phyloP scores from a whole-genome alignment of 2,113 vertebrate genomes.

The Ptychochromis oligacanthus region DNA sequence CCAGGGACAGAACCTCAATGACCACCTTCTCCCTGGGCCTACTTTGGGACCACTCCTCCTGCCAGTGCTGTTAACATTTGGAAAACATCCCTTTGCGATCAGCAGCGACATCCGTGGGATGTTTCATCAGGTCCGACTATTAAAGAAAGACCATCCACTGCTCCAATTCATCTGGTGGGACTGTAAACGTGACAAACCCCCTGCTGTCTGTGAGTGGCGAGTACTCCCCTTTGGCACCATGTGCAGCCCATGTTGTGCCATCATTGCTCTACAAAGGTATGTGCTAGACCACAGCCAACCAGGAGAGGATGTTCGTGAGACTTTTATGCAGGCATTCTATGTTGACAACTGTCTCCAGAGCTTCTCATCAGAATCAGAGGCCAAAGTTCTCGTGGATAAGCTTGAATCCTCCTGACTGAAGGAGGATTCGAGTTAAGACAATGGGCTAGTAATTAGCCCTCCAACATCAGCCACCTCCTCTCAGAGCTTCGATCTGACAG shows the following conservation, averaged over 20 bases:
- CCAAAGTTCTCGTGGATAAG: neutral
- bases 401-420: neutral
- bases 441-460: neutral
- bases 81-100: neutral
- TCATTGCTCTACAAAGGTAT: neutral
- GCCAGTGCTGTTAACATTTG: neutral
- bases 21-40: neutral
- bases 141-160: neutral
- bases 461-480: neutral
- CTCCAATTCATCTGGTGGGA: neutral
- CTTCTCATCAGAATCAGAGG: fast-evolving
- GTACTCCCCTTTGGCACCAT: neutral
- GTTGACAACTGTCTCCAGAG: neutral
- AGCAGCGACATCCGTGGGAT: neutral
- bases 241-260: neutral
- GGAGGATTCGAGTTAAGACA: neutral
- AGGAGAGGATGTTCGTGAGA: neutral
- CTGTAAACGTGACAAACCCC: neutral
- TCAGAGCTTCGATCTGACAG: neutral
- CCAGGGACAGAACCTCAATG: neutral
- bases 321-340: neutral
- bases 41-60: neutral
- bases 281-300: neutral
- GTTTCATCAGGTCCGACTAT: neutral
- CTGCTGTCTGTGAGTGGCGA: neutral